Base-by-base conservation (phyloP, 1,140 invertebrate genomes). In the Bombyx mandarina region DNA sequence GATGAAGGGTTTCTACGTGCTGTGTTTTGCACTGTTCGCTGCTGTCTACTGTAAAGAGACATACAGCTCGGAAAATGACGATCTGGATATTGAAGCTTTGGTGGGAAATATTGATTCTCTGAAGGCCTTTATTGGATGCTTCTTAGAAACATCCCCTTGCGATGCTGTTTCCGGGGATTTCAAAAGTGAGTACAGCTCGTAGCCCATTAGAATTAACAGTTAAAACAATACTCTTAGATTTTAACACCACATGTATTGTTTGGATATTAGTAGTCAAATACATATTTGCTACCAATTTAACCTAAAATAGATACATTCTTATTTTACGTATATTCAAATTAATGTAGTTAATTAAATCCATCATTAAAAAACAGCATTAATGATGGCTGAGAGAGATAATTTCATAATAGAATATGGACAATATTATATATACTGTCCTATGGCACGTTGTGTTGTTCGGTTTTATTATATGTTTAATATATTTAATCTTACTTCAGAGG, bases 401-500 rank as follows among this genome's bases (percentile, higher is more conserved):
- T 35, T 35, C 26, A 35, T 35, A 35, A 35, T 35, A 45, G n/a
- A 46, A 46, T 46, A 46, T 12, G 3, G 2, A 9, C 2, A 46
- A 46, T 46, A 7, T 46, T 46, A 46, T 46, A 46, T 12, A 46
- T 6, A 35, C 26, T 35, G 26, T 35, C 2, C 26, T 35, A 35
- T 35, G 26, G 2, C 4, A 35, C 26, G 26, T 35, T 35, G 4
- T 47, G 45, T 47, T 47, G n/a, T 45, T 45, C 12, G 42, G 10
- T 45, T 47, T 45, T 47, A 26, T 43, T 35, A 5, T 50, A 49
- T 50, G 7, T 43, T 56, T 56, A 44, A n/a, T 53, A 8, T n/a
- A 42, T 26, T 18, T 58, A 35, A 52, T 52, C 48, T 73, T 69
- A 54, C 66, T 61, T 12, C 72, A 82, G 79, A 71, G 53, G 69